phyloP scores from a whole-genome alignment of 2,888 invertebrate genomes.

The Cerastoderma edule region DNA sequence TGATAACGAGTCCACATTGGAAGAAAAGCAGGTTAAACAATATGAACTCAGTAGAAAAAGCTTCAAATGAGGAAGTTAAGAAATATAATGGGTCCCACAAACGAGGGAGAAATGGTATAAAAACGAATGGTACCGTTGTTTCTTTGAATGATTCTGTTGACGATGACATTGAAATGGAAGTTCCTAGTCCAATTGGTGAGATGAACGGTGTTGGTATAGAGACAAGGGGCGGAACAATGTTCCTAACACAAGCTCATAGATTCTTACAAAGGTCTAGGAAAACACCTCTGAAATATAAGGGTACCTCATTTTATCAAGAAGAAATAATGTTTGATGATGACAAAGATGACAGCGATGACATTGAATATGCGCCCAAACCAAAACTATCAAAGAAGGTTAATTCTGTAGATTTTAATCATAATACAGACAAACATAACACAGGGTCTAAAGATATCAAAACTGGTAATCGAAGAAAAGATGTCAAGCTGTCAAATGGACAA shows the following conservation, averaged over 20 bases:
- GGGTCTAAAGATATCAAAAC: neutral
- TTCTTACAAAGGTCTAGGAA: slow-evolving; percentile 47
- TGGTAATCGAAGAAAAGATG: neutral
- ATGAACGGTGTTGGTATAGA: slow-evolving; percentile 41
- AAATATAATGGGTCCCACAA: slow-evolving; percentile 3
- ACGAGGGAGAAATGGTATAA: slow-evolving; percentile 11
- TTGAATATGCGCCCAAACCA: slow-evolving; percentile 42
- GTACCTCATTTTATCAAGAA: slow-evolving; percentile 59
- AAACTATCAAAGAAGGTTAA: slow-evolving; percentile 33
- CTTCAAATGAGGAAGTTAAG: neutral
- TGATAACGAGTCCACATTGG: slow-evolving; percentile 50
- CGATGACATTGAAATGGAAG: slow-evolving; percentile 20
- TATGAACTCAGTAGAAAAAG: slow-evolving; percentile 22
- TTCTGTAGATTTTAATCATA: slow-evolving; percentile 39
- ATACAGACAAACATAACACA: slow-evolving; percentile 40
- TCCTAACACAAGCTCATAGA: slow-evolving; percentile 35
- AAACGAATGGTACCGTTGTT: neutral
- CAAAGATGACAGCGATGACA: slow-evolving; percentile 33
- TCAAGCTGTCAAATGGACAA: too few relatives aligned
- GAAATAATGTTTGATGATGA: slow-evolving; percentile 62
- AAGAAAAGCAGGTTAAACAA: slow-evolving; percentile 51
- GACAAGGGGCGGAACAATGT: slow-evolving; percentile 53
- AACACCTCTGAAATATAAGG: slow-evolving; percentile 57
- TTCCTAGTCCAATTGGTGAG: slow-evolving; percentile 38
- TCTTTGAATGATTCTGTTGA: slow-evolving; percentile 6